These are phyloP conservation scores for Cosmorhoe ocellata DNA, from an alignment of 2,888 invertebrate genomes.

Conservation along the genomic window DNA sequence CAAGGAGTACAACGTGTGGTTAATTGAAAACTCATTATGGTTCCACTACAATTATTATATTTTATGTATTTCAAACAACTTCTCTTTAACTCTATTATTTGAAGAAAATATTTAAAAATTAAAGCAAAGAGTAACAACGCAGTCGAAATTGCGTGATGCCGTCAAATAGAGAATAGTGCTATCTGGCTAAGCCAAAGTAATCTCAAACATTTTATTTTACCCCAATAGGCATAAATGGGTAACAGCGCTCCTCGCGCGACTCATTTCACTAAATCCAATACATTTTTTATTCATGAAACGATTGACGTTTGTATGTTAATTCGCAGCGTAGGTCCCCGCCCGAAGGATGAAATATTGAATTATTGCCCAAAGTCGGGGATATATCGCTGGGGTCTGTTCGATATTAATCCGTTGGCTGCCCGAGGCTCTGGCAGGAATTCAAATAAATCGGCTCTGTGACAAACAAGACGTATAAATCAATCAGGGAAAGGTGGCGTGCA, in stretches of 20 bases:
- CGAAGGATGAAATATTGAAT: constrained; percentile 81
- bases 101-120: neutral
- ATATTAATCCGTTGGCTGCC: constrained; percentile 80
- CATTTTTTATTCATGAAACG: constrained; percentile 83
- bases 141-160: constrained; percentile 48
- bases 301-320: constrained; percentile 83
- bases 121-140: constrained; percentile 8
- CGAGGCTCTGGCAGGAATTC: constrained; percentile 78
- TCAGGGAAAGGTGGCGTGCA: constrained; percentile 79
- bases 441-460: constrained; percentile 81
- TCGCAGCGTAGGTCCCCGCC: constrained; percentile 74
- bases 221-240: constrained; percentile 61
- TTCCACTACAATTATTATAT: too few relatives aligned
- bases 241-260: constrained; percentile 66
- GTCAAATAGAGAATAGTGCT: constrained; percentile 52
- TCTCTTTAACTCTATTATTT: too few relatives aligned
- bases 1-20: too few relatives aligned
- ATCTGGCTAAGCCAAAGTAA: constrained; percentile 56
- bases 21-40: too few relatives aligned
- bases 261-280: constrained; percentile 81
- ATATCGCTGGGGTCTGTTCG: constrained; percentile 73
- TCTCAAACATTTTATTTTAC: constrained; percentile 67
- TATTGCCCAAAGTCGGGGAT: constrained; percentile 79
- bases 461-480: constrained; percentile 84
- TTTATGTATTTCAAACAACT: too few relatives aligned